phyloP scores from a whole-genome alignment of 2,888 invertebrate genomes.

The Steinernema scapterisci region DNA sequence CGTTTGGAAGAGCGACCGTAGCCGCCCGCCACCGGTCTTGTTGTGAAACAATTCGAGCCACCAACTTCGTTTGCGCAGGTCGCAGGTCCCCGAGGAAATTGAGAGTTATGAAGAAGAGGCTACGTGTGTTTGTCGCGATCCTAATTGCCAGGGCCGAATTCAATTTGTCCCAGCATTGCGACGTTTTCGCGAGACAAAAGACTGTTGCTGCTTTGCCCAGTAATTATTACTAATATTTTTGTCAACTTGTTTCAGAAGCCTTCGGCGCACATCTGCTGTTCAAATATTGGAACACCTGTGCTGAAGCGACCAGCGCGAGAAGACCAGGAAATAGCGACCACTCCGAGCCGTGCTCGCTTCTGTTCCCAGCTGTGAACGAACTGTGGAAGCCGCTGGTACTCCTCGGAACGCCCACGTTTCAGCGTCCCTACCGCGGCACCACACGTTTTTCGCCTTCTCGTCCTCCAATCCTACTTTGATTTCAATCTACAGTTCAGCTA shows the following conservation, averaged over 20 bases:
- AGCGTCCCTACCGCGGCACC: background rate
- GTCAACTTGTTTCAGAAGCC: constrained; percentile 3
- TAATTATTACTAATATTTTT: background rate
- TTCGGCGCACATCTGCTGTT: constrained; percentile 22
- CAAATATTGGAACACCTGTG: constrained; percentile 30
- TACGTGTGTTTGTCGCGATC: constrained; percentile 5
- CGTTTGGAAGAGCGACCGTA: background rate
- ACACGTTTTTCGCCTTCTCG: background rate
- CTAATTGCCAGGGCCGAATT: background rate
- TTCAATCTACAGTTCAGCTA: background rate
- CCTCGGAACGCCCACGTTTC: background rate
- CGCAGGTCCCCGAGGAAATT: constrained; percentile 12
- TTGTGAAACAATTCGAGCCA: background rate
- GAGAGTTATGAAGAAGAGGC: background rate
- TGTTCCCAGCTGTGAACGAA: background rate
- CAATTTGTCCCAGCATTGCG: background rate
- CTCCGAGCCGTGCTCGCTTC: too few species aligned
- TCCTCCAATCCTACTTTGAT: background rate
- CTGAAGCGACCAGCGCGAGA: background rate
- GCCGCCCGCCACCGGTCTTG: background rate
- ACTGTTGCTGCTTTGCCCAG: background rate
- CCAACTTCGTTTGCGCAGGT: background rate
- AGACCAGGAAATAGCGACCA: background rate
- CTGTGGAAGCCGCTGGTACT: background rate
- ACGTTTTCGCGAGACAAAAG: background rate